A percentile compares a stretch with the other conserved stretches of the same genome.
Evolutionary conservation across 2,888 invertebrate species (phyloP).

Genomic region (Nematopogon swammerdamellus): DNA sequence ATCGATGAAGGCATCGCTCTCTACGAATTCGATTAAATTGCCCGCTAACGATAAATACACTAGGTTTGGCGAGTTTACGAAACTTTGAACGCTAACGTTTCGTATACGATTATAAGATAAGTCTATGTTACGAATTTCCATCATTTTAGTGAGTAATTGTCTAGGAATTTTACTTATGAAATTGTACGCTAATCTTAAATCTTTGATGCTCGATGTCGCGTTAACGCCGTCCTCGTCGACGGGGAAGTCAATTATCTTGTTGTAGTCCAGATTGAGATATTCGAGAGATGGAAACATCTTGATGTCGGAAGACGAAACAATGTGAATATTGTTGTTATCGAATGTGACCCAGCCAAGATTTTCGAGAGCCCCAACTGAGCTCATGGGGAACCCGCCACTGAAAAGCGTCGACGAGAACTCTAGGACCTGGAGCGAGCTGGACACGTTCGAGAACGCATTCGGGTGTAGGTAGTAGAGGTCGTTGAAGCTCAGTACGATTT

Average conservation of each 20-base stretch:
- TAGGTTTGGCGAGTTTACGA: slow-evolving; percentile 74
- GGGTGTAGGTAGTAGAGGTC: slow-evolving; percentile 79
- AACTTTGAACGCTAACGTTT: slow-evolving; percentile 66
- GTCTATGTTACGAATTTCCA: slow-evolving; percentile 72
- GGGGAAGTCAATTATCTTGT: slow-evolving; percentile 71
- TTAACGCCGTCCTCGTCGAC: slow-evolving; percentile 65
- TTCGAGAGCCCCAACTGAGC: slow-evolving; percentile 69
- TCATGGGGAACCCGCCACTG: slow-evolving; percentile 73
- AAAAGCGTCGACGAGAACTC: slow-evolving; percentile 85
- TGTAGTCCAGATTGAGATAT: slow-evolving; percentile 84
- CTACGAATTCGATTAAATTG: slow-evolving; percentile 73
- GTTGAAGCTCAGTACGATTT: slow-evolving; percentile 90
- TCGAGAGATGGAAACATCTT: slow-evolving; percentile 66
- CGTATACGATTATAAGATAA: slow-evolving; percentile 76
- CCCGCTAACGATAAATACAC: slow-evolving; percentile 80
- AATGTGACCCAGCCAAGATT: slow-evolving; percentile 80
- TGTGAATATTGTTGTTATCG: slow-evolving; percentile 83
- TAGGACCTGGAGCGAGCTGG: slow-evolving; percentile 72
- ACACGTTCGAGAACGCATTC: slow-evolving; percentile 75
- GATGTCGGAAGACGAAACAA: slow-evolving; percentile 67
- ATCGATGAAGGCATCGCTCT: slow-evolving; percentile 69
- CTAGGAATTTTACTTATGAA: slow-evolving; percentile 65
- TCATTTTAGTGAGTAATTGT: slow-evolving; percentile 69
- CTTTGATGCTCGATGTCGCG: slow-evolving; percentile 68
- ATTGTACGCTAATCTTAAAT: slow-evolving; percentile 81